Evolutionary conservation across 2,113 vertebrate species (phyloP), one percentile per base, ranked within the genome.

Genomic region (Pithys albifrons): DNA sequence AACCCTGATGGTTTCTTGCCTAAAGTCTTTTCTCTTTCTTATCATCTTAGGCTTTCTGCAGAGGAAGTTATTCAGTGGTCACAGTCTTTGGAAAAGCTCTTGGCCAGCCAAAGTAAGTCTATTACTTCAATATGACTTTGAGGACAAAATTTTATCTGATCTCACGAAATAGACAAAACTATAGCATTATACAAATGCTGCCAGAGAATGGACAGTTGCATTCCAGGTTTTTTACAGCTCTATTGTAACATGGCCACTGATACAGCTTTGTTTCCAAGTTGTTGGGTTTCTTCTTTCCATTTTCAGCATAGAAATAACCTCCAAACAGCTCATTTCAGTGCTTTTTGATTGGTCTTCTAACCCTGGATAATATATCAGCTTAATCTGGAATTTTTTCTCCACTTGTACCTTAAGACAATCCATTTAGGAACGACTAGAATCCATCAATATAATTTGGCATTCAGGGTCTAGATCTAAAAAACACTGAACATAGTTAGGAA

Each of bases 21-120:
- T 93, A 15, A 80, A 79, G 29, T 55, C 3, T 65, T 91, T 57
- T 49, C 5, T 58, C 89, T 85, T 73, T 66, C 64, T 93, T 25
- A 55, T 69, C 16, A n/a, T 41, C 48, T 43, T 57, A 98, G 98
- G 85, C 96, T 98, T 89, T 97, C 98, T 93, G 92, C 94, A 90
- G 96, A 98, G 46, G 98, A 98, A 92, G 98, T 98, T 39, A 92
- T 93, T 23, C 97, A 98, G 70, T 98, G 98, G 98, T 98, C 98
- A 45, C 98, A 98, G 48, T 98, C 98, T 80, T 88, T 98, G 91
- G 98, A 98, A 95, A 98, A 98, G 82, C 98, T 98, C 66, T 95
- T 98, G 85, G 91, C 97, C 71, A 98, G 96, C 46, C 97, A 95
- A 92, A 96, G 98, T 98, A 97, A 97, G 98, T 97, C 39, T 43